Percentiles rank a stretch among this genome's conserved stretches.
These are phyloP conservation scores for Zele albiditarsus DNA, from an alignment of 2,888 invertebrate genomes.

Conservation along the genomic window DNA sequence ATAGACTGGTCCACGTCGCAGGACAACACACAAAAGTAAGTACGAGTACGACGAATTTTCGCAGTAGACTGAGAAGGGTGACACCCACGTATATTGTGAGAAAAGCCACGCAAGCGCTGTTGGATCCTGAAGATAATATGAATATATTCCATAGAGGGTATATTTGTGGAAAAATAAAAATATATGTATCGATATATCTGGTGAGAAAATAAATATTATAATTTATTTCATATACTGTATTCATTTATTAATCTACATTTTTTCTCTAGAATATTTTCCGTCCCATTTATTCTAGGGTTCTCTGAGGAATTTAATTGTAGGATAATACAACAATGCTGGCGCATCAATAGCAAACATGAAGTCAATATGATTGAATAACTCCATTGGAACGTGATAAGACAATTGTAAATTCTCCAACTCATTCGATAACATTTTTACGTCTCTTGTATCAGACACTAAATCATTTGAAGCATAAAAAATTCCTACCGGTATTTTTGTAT, in stretches of 20 bases:
- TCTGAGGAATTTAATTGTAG: constrained; percentile 53
- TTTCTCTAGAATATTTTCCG: neutral
- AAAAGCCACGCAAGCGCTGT: constrained; percentile 44
- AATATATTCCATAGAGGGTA: neutral
- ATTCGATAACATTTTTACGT: constrained; percentile 75
- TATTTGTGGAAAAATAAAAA: constrained; percentile 58
- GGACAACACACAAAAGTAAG: constrained; percentile 23
- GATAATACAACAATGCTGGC: constrained; percentile 57
- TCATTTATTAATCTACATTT: neutral
- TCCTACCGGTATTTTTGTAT: constrained; percentile 77
- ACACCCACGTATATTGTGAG: constrained; percentile 47
- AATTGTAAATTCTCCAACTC: constrained; percentile 74
- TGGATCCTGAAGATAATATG: neutral
- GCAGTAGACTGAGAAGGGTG: constrained; percentile 51
- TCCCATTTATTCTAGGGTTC: neutral
- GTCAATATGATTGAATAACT: constrained; percentile 63
- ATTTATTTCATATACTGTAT: too few relatives aligned
- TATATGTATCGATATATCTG: neutral
- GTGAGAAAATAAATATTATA: too few relatives aligned
- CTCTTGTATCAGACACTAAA: constrained; percentile 76
- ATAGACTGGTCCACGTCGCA: constrained; percentile 37
- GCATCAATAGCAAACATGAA: constrained; percentile 60
- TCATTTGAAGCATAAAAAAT: constrained; percentile 81
- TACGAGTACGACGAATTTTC: constrained; percentile 44
- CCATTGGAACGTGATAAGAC: constrained; percentile 55